Percentiles rank a stretch among this genome's conserved stretches.
Conservation (phyloP, 2,888 invertebrate genomes). For the Folsomia manolachei region DNA sequence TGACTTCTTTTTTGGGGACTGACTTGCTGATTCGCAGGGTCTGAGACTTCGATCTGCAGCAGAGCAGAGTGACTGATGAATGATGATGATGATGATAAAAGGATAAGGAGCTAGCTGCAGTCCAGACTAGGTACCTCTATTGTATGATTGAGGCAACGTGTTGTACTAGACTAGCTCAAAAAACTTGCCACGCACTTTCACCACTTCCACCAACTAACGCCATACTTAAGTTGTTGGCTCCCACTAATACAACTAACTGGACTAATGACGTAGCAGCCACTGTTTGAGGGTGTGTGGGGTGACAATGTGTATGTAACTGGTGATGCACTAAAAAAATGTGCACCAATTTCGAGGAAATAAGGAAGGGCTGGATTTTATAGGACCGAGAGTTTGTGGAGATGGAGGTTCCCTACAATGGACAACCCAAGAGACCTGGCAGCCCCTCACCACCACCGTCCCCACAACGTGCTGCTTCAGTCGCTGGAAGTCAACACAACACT, state of each 20-base stretch:
- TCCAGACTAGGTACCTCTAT: not conserved
- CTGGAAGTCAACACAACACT: conserved; percentile 40
- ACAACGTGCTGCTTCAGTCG: conserved; percentile 34
- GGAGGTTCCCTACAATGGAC: conserved; percentile 91
- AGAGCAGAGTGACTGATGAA: conserved; percentile 23
- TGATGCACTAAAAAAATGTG: conserved; percentile 2
- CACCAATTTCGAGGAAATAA: conserved; percentile 10
- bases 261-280: not conserved
- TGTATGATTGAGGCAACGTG: conserved; percentile 1
- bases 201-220: not conserved
- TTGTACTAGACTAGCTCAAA: not conserved
- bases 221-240: not conserved
- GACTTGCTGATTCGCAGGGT: conserved; percentile 26
- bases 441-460: conserved; percentile 50
- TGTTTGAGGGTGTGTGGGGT: not conserved
- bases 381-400: conserved; percentile 96
- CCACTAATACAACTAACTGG: not conserved
- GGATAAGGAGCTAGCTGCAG: not conserved
- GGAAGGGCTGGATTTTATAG: conserved; percentile 58
- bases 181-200: not conserved
- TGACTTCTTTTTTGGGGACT: not conserved
- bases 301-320: not conserved
- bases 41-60: conserved; percentile 23
- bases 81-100: conserved; percentile 15
- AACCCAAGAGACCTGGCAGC: conserved; percentile 79